Evolutionary conservation across 2,113 vertebrate genomes (phyloP).

Genomic region (Hyperopisus bebe): DNA sequence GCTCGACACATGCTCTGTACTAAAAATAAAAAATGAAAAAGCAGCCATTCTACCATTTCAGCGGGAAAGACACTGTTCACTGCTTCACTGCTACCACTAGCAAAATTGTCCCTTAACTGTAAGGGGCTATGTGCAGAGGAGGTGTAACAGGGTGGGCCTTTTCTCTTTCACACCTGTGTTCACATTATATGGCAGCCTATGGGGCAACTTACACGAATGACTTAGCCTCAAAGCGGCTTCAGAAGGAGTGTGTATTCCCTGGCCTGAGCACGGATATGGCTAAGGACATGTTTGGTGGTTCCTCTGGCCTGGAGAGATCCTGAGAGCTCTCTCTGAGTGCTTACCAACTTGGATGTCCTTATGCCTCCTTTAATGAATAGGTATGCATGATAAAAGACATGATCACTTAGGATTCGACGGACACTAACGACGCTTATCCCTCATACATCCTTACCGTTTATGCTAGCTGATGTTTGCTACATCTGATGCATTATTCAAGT

Average conservation of each 20-base stretch:
- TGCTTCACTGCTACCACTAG: not conserved
- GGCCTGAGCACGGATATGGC: not conserved
- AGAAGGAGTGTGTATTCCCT: not conserved
- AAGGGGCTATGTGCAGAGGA: not conserved
- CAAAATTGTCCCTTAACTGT: not conserved
- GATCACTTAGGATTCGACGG: not conserved
- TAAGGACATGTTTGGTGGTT: not conserved
- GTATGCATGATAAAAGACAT: not conserved
- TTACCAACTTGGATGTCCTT: not conserved
- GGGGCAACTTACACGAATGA: not conserved
- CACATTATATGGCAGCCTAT: not conserved
- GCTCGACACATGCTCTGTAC: not conserved
- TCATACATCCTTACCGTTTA: not conserved
- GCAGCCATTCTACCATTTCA: not conserved
- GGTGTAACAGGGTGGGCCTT: not conserved
- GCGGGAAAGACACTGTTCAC: not conserved
- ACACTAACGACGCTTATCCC: not conserved
- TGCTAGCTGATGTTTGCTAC: not conserved
- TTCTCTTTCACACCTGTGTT: not conserved
- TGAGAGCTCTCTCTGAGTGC: not conserved
- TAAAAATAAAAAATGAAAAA: not conserved
- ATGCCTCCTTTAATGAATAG: not conserved
- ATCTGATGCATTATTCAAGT: not conserved
- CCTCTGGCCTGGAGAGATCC: not conserved
- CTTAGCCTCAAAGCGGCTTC: not conserved